Evolutionary conservation across 2,888 invertebrate species (phyloP), one percentile per base, ranked within the genome.

Genomic region (Xestobium rufovillosum): DNA sequence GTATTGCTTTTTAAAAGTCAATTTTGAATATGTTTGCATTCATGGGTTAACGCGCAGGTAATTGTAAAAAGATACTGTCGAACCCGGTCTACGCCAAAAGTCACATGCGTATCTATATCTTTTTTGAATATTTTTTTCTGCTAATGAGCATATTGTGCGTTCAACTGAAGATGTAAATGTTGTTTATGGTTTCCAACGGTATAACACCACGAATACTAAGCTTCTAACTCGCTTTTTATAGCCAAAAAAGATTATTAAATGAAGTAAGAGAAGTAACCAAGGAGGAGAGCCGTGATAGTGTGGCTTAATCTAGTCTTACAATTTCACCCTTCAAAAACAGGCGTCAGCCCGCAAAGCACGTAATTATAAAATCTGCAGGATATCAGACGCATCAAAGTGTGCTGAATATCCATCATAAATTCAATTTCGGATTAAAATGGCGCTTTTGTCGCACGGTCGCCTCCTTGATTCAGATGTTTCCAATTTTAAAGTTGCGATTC

Each of bases 351-450:
- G 26, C 35, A 51, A 51, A 53, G 55, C 50, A 45, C 48, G 56
- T 60, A 61, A 62, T 62, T 62, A 61, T 56, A 53, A 57, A 58
- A 56, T 57, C 61, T 47, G 52, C 60, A 54, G 61, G 61, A 59
- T 55, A 50, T 56, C 58, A 50, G 50, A 56, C 53, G 59, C 58
- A 59, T 58, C 59, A 60, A 60, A 59, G 58, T 58, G 56, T 57
- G 57, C 55, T 54, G 59, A 57, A 56, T 57, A 57, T 57, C 53
- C 59, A 53, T 55, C 55, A 49, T 49, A 59, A 61, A 63, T 61
- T 59, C 59, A 62, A 62, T 63, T 60, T 60, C 53, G 52, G 46
- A 57, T 59, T 60, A 59, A 59, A 59, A 57, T 56, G 47, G 59
- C 53, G 58, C 57, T 55, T 57, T 57, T 46, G 47, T 46, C 49